Conservation (phyloP, 2,888 invertebrate genomes). For the Zaprionus obscuricornis region DNA sequence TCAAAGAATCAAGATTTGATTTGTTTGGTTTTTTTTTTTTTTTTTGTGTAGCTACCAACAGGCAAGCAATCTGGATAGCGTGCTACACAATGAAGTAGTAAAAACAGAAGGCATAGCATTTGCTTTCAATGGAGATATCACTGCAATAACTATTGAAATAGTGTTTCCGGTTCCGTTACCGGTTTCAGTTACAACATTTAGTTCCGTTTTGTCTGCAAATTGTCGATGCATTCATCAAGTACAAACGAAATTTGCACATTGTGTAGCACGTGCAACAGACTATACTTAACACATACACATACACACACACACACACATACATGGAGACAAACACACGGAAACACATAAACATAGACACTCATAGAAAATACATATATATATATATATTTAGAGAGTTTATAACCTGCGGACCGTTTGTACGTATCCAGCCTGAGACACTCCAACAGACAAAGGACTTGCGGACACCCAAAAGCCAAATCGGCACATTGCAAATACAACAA, state of each 20-base stretch:
- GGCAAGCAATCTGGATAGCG: constrained; percentile 19
- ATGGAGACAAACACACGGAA: constrained; percentile 20
- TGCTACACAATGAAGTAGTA: constrained; percentile 48
- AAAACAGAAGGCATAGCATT: no score
- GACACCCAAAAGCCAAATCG: constrained; percentile 44
- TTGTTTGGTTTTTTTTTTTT: no score
- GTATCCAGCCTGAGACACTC: constrained; percentile 45
- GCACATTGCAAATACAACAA: constrained; percentile 34
- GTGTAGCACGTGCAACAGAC: constrained; percentile 39
- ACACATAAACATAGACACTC: constrained; percentile 3
- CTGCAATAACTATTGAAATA: constrained; percentile 18
- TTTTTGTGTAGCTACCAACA: constrained; percentile 15
- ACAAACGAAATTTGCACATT: constrained; percentile 20
- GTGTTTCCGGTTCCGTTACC: constrained; percentile 20
- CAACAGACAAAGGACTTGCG: constrained; percentile 47
- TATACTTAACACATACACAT: constrained; percentile 4
- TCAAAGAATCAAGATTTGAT: no score
- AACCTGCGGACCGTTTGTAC: constrained; percentile 49
- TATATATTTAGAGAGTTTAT: constrained; percentile 36
- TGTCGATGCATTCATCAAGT: constrained; percentile 10
- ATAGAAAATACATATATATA: constrained; percentile 12
- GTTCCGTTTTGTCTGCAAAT: constrained; percentile 34
- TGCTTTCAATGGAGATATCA: no score
- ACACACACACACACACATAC: constrained; percentile 14
- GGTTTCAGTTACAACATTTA: constrained; percentile 16